phyloP scores from a whole-genome alignment of 2,113 vertebrate genomes.

The Plecotus auritus region DNA sequence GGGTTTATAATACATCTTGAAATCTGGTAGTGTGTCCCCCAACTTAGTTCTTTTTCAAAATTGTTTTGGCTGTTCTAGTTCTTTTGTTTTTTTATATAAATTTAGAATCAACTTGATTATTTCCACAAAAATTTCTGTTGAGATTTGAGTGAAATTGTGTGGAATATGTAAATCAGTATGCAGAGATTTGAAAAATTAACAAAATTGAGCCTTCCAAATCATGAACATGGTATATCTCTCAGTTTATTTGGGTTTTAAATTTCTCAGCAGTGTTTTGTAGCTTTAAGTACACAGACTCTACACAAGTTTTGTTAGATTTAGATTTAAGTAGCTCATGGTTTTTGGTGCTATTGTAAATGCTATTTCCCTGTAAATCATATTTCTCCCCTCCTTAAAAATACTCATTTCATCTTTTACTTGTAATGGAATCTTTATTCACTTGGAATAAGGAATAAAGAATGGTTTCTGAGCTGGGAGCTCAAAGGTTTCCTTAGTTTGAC shows the following conservation, averaged over 20 bases:
- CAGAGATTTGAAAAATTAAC: neutral
- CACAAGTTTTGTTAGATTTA: neutral
- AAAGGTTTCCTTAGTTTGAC: neutral
- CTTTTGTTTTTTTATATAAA: neutral
- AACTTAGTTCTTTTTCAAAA: neutral
- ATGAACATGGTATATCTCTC: neutral
- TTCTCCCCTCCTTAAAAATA: neutral
- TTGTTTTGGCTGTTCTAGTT: neutral
- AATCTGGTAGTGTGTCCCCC: neutral
- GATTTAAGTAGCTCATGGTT: neutral
- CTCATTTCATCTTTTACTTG: neutral
- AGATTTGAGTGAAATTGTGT: neutral
- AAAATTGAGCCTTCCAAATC: constrained; percentile 5
- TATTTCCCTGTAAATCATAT: neutral
- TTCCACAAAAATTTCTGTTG: neutral
- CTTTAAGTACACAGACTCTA: neutral
- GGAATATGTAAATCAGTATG: neutral
- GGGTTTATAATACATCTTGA: neutral
- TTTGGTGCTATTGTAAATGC: neutral
- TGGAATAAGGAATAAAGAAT: neutral
- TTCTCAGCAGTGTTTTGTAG: neutral
- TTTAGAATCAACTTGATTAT: neutral
- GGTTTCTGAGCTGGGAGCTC: neutral
- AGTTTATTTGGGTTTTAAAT: neutral
- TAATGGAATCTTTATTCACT: neutral